Conservation (phyloP, 1,140 invertebrate species). For the Rhagoletis pomonella region DNA sequence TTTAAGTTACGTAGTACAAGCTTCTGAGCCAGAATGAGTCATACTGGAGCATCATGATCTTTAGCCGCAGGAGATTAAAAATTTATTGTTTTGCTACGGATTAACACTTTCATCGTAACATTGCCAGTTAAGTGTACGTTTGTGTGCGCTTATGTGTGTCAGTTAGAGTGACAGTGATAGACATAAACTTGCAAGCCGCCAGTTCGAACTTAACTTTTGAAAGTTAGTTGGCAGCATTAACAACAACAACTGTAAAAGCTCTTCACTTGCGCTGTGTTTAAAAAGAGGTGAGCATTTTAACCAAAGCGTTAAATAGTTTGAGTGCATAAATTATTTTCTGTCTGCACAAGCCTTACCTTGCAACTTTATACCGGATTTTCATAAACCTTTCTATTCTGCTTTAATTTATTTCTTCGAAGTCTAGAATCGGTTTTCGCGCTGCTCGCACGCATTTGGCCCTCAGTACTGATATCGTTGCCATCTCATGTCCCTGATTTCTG, state of each 20-base stretch:
- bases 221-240: not conserved
- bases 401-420: too few species aligned
- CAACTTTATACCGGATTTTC: too few species aligned
- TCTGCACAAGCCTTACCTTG: too few species aligned
- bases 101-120: not conserved
- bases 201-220: not conserved
- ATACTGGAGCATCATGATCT: not conserved
- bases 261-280: not conserved
- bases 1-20: too few species aligned
- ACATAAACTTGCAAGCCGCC: constrained; percentile 8
- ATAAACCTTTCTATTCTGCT: too few species aligned
- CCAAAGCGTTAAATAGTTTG: too few species aligned
- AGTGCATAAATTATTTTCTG: too few species aligned
- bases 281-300: not conserved
- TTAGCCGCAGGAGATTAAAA: not conserved
- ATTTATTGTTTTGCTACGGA: not conserved
- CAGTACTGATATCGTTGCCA: too few species aligned
- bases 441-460: too few species aligned
- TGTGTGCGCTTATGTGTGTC: not conserved
- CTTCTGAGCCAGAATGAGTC: too few species aligned
- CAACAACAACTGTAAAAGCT: not conserved
- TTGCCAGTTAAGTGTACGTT: not conserved
- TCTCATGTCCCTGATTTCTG: too few species aligned
- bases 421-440: too few species aligned
- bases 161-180: constrained; percentile 33